Evolutionary conservation across 2,113 vertebrate species (phyloP).

Genomic region (Lathamus discolor): DNA sequence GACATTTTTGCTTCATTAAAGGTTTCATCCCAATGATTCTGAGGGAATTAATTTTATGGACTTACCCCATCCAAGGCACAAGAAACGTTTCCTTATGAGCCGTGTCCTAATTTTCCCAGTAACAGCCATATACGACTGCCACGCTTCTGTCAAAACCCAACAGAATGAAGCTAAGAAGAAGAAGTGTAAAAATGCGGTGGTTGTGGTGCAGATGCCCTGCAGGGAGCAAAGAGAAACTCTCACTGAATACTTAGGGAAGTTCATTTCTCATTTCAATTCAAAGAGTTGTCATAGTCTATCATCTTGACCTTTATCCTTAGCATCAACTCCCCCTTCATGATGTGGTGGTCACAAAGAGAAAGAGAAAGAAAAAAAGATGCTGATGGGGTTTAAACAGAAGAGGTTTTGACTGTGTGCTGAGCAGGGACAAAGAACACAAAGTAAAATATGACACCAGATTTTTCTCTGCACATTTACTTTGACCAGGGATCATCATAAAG

Average conservation of each 20-base stretch:
- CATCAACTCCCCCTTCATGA: neutral
- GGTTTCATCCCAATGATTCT: neutral
- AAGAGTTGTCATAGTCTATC: conserved; percentile 21
- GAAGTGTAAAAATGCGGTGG: conserved; percentile 98
- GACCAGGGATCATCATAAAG: neutral
- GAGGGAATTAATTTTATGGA: neutral
- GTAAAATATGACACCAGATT: neutral
- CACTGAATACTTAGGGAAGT: conserved; percentile 28
- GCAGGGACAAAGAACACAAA: neutral
- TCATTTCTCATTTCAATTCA: conserved; percentile 26
- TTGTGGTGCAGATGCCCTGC: conserved; percentile 95
- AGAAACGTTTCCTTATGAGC: conserved; percentile 96
- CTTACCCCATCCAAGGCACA: conserved; percentile 99
- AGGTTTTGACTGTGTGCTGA: neutral
- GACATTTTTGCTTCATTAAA: neutral
- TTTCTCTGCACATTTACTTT: neutral
- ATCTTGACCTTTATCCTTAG: conserved; percentile 20
- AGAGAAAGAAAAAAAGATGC: neutral
- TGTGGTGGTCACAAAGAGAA: neutral
- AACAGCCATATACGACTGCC: conserved; percentile 99
- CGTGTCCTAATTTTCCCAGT: conserved; percentile 97
- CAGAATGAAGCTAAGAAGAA: conserved; percentile 99
- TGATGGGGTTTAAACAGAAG: neutral
- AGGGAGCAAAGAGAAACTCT: conserved; percentile 53
- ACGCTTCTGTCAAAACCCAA: conserved; percentile 99